These are phyloP conservation scores for Chesias legatella DNA, from an alignment of 2,888 invertebrate genomes.

Conservation along the genomic window DNA sequence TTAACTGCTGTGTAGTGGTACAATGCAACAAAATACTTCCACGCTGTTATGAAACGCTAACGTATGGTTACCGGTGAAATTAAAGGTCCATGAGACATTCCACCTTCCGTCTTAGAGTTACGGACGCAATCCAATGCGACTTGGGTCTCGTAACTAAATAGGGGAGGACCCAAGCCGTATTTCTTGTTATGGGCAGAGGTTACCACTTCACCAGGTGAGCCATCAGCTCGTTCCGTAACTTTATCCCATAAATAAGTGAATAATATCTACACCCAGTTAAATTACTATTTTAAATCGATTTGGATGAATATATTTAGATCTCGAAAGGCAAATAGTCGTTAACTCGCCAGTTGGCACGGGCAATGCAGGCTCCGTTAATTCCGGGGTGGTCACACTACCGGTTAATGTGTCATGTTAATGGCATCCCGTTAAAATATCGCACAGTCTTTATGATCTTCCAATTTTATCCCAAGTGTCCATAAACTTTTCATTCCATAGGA, in stretches of 20 bases:
- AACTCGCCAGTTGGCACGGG: constrained; percentile 52
- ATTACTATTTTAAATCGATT: constrained; percentile 28
- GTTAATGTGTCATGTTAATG: constrained; percentile 67
- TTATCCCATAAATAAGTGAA: too few species aligned
- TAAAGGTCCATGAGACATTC: too few species aligned
- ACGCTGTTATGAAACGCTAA: constrained; percentile 5
- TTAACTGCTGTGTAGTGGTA: background rate
- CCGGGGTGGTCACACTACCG: constrained; percentile 43
- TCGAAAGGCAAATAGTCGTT: constrained; percentile 52
- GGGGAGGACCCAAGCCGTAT: too few species aligned
- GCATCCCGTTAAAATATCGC: constrained; percentile 50
- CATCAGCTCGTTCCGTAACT: too few species aligned
- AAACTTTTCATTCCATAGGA: constrained; percentile 15
- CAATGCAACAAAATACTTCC: constrained; percentile 1
- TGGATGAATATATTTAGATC: constrained; percentile 42
- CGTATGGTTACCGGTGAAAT: too few species aligned
- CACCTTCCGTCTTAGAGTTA: too few species aligned
- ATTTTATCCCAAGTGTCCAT: constrained; percentile 47
- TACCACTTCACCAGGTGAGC: too few species aligned
- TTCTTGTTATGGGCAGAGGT: too few species aligned
- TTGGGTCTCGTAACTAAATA: too few species aligned
- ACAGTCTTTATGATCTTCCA: constrained; percentile 56
- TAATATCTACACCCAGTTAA: constrained; percentile 7
- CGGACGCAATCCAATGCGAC: too few species aligned
- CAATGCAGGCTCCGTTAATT: constrained; percentile 53